Evolutionary conservation across 2,797 vertebrate species (phyloP).

Genomic region (Salmo trutta): DNA sequence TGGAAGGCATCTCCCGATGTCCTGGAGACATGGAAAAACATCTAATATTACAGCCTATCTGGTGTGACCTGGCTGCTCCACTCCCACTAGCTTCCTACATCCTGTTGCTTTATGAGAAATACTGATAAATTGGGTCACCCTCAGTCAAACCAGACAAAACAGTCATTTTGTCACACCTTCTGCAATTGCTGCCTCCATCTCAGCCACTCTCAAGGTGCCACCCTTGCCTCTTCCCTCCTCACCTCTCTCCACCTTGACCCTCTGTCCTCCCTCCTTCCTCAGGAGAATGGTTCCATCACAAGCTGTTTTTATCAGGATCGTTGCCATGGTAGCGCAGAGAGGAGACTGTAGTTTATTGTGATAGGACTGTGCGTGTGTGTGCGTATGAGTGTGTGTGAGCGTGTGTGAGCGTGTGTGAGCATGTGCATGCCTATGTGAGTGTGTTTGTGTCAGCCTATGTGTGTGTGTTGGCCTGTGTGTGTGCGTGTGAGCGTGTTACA

Average conservation of each 20-base stretch:
- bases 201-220: neutral
- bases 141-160: neutral
- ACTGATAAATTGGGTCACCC: neutral
- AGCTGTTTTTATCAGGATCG: neutral
- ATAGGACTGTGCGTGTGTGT: neutral
- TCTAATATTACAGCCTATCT: no score
- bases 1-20: no score
- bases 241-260: no score
- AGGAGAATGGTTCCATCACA: neutral
- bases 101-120: neutral
- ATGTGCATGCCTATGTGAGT: slow-evolving; percentile 16
- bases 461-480: neutral
- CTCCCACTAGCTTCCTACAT: neutral
- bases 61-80: neutral
- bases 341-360: neutral
- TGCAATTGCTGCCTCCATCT: neutral
- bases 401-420: neutral
- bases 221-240: no score
- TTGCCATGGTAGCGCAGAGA: neutral
- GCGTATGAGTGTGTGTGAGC: neutral
- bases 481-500: neutral
- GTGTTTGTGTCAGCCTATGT: slow-evolving; percentile 6
- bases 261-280: no score
- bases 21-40: no score
- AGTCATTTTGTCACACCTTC: neutral